These are phyloP conservation scores for Tachyglossus aculeatus DNA, from an alignment of 2,797 vertebrate species.

Conservation along the genomic window DNA sequence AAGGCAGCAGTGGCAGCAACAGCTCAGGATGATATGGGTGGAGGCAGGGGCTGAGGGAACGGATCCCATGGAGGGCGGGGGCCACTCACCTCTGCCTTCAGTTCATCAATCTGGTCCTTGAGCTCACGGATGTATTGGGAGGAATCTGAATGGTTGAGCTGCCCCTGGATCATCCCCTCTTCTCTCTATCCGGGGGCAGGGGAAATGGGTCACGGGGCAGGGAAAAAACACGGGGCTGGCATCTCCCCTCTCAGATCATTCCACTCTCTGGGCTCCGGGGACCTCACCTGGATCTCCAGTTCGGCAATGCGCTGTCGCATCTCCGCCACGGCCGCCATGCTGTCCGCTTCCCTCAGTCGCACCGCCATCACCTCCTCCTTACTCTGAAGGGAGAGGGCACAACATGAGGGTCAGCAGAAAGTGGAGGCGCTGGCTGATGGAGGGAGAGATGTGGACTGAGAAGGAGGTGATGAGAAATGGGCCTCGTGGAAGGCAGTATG, in stretches of 20 bases:
- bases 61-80: too few species aligned
- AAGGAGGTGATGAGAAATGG: too few species aligned
- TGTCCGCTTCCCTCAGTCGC: conserved; percentile 91
- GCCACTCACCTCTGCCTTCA: conserved; percentile 86
- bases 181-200: conserved; percentile 79
- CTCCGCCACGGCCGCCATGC: conserved; percentile 92
- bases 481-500: too few species aligned
- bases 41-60: neutral
- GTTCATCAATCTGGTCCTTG: conserved; percentile 90
- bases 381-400: conserved; percentile 72
- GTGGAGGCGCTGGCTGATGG: too few species aligned
- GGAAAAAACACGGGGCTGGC: neutral
- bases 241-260: neutral
- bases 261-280: neutral
- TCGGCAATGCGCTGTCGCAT: conserved; percentile 91
- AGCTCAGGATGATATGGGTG: too few species aligned
- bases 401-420: too few species aligned
- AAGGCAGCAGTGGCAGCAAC: neutral
- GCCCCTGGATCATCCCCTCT: conserved; percentile 91
- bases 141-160: conserved; percentile 93
- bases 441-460: too few species aligned
- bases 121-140: conserved; percentile 92
- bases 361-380: conserved; percentile 97
- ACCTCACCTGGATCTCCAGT: conserved; percentile 89
- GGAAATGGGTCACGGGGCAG: neutral